Conservation (phyloP, 2,797 vertebrate species). For the Acomys russatus region DNA sequence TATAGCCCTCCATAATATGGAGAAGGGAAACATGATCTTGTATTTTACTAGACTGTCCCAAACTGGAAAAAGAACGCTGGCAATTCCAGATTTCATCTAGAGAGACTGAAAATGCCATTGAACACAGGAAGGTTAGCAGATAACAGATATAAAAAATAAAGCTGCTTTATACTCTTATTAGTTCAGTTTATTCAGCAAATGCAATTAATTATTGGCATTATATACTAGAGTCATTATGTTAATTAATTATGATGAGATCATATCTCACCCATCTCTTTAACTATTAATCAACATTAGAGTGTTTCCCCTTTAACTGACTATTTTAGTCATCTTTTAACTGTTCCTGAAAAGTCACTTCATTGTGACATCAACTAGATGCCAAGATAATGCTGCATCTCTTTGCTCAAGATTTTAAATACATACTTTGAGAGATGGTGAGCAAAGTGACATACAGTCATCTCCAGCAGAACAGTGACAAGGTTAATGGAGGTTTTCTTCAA, state of each 20-base stretch:
- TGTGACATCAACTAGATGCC: background rate
- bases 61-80: background rate
- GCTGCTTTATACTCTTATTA: background rate
- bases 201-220: background rate
- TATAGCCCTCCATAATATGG: background rate
- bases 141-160: background rate
- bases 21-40: background rate
- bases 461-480: background rate
- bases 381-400: background rate
- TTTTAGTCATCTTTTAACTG: conserved; percentile 15
- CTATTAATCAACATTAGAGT: background rate
- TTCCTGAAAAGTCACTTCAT: conserved; percentile 6
- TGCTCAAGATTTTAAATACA: conserved; percentile 10
- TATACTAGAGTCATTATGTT: background rate
- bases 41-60: background rate
- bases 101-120: background rate
- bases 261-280: conserved; percentile 21
- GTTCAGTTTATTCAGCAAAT: background rate
- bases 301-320: background rate
- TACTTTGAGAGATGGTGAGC: background rate
- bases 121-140: background rate
- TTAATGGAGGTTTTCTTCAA: background rate
- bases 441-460: background rate
- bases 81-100: background rate
- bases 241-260: conserved; percentile 29